Evolutionary conservation across 2,797 vertebrate species (phyloP), one percentile per base, ranked within the genome.

Genomic region (Macroramphosus scolopax): DNA sequence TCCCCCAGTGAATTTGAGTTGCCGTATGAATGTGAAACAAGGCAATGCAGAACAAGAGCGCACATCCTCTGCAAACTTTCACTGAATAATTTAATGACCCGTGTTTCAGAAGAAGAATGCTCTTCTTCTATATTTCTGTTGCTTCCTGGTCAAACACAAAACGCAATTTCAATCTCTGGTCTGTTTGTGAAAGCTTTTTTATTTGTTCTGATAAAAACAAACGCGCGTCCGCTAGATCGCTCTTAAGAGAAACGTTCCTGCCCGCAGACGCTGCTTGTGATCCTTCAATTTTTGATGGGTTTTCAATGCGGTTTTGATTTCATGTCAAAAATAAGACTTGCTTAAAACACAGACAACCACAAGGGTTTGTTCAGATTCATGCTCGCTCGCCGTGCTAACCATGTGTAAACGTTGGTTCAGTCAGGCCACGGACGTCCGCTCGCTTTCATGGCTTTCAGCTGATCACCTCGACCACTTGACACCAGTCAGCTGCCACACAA

Each of bases 71-170:
- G 57, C 55, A 67, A 68, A 80, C 42, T 47, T 63, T 29, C 50
- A 42, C 75, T 81, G 65, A 86, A 86, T 83, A 41, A 83, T 79
- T 75, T 39, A 81, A 68, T 64, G 33, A 63, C 33, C 34, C 35
- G 36, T 31, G 31, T 59, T 68, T 71, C 49, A 17, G 51, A 61
- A 68, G 49, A 60, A 22, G 64, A 40, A 57, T 28, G 25, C 20
- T 17, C 15, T 39, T 51, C 69, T 60, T 72, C 24, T 18, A 3
- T 37, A n/a, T 60, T 55, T 48, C 28, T 42, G 16, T 9, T 11
- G 18, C 30, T 5, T 52, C 57, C 29, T 61, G 38, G 53, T 71
- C 28, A 20, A 11, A 36, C 11, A 34, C 20, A 6, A 33, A 48
- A 22, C n/a, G 54, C 33, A 52, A 39, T 58, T 45, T n/a, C n/a